These are phyloP conservation scores for Strigamia maritima DNA, from an alignment of 2,888 invertebrate genomes.

Conservation along the genomic window DNA sequence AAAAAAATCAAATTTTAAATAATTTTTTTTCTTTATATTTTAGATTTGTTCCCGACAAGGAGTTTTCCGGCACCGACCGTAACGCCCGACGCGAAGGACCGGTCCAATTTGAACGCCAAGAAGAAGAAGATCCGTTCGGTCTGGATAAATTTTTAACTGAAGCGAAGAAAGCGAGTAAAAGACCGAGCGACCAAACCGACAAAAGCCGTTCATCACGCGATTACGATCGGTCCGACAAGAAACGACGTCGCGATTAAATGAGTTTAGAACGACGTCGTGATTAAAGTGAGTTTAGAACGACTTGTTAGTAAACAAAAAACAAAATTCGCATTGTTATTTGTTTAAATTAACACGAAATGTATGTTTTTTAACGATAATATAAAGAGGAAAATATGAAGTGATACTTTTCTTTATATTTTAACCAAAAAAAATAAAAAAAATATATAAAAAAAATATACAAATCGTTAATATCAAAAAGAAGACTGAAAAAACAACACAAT, in stretches of 20 bases:
- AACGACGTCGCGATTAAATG: conserved; percentile 45
- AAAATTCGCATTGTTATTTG: too few relatives aligned
- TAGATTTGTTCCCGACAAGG: conserved; percentile 96
- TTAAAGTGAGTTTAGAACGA: conserved; percentile 34
- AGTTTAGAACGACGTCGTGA: conserved; percentile 45
- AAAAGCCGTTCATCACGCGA: conserved; percentile 41
- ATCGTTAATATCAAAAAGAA: too few relatives aligned
- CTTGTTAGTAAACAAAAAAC: too few relatives aligned
- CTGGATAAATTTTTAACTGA: conserved; percentile 96
- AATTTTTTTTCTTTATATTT: conserved; percentile 44
- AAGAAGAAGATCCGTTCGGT: conserved; percentile 89
- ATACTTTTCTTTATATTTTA: too few relatives aligned
- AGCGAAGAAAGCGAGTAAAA: conserved; percentile 79
- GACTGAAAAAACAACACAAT: too few relatives aligned
- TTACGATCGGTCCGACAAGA: conserved; percentile 44
- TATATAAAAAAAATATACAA: neutral
- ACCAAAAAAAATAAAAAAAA: neutral
- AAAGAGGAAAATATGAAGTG: neutral
- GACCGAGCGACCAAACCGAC: conserved; percentile 46
- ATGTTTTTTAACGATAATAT: neutral
- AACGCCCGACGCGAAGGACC: conserved; percentile 76
- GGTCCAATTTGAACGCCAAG: conserved; percentile 87
- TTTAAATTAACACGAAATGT: too few relatives aligned
- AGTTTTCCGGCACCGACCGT: conserved; percentile 87
- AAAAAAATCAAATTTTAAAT: neutral